Conservation (phyloP, 2,113 vertebrate species). For the Leucoraja erinaceus region DNA sequence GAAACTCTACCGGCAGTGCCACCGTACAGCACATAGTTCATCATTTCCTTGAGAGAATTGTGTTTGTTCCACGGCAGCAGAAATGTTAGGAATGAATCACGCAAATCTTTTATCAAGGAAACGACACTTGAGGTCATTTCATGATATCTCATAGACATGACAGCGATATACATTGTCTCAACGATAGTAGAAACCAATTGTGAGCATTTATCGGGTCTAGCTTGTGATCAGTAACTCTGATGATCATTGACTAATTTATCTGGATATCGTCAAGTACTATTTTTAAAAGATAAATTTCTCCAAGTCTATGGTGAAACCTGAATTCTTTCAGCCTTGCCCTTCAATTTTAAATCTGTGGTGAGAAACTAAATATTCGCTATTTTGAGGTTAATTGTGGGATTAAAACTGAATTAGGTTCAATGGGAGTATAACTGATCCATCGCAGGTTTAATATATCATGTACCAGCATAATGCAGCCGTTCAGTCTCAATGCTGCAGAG, state of each 20-base stretch:
- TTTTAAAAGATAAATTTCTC: background rate
- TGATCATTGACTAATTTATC: background rate
- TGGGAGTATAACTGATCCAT: background rate
- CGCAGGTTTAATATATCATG: background rate
- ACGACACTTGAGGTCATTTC: background rate
- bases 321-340: background rate
- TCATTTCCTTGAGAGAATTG: background rate
- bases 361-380: background rate
- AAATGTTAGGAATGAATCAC: slow-evolving; percentile 9
- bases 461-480: background rate
- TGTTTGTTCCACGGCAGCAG: background rate
- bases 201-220: background rate
- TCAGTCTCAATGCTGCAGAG: slow-evolving; percentile 7
- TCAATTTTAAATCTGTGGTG: background rate
- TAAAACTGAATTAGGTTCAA: background rate
- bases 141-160: background rate
- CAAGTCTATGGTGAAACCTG: background rate
- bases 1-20: too few species aligned
- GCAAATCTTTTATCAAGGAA: background rate
- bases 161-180: background rate
- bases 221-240: background rate
- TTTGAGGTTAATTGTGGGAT: slow-evolving; percentile 15
- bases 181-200: background rate
- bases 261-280: slow-evolving; percentile 21
- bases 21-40: too few species aligned